Base-by-base conservation (phyloP, 1,140 invertebrate genomes). In the Drosophila lini region DNA sequence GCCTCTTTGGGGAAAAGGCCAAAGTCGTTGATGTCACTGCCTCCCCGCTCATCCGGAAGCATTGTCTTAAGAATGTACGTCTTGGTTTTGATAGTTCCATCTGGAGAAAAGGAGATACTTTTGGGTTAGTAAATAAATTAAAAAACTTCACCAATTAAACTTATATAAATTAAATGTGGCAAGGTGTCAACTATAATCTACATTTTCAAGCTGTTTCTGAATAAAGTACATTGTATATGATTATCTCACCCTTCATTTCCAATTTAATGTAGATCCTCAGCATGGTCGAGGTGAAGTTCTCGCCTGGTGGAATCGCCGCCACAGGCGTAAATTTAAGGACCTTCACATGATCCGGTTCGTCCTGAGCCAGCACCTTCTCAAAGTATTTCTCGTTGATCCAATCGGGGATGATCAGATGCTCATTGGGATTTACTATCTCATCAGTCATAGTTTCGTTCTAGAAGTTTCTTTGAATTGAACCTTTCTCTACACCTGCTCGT, bases 301-400 rank as follows among this genome's bases (percentile, higher is more conserved):
- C 82, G 1, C 90, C 90, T 0, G 84, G 80, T 0, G 82, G 68
- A 58, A 84, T 89, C 0, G 90, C 90, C 6, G 85, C 90, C 16
- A 80, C 83, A 0, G 81, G 62, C 0, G 78, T 88, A 19, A 90
- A 90, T 31, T 77, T 85, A 0, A 82, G 19, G 0, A 91, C 53
- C 48, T 84, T 74, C 25, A 63, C 75, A 73, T 93, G 84, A 25
- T 92, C 58, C 5, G 92, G 92, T 19, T 91, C 81, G 38, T 91
- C 84, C 25, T 92, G 81, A 10, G 86, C 86, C 15, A 94, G 74
- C 10, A 93, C 76, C 44, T 82, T 84, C 62, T 93, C 77, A 4
- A 93, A 78, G 47, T 93, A 94, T 38, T 92, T 83, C 36, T 74
- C 69, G 65, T 93, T 92, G 52, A 94, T 74, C 93, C 93, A 94